These are phyloP conservation scores for Euleptes europaea DNA, from an alignment of 2,113 vertebrate genomes.

Conservation along the genomic window DNA sequence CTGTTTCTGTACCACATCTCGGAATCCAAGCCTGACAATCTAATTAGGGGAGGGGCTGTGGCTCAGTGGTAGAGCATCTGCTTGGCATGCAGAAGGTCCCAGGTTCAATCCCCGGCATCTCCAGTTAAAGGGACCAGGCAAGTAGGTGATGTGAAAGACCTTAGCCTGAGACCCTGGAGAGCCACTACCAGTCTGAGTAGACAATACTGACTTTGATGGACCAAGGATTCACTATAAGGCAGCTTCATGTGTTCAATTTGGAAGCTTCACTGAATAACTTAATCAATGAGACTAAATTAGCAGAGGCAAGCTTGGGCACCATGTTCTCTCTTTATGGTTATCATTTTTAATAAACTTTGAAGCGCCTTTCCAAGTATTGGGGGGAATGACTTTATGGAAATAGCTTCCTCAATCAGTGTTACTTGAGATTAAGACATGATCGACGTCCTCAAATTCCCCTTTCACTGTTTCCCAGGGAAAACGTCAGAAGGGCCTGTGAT, in stretches of 20 bases:
- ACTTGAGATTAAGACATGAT: constrained; percentile 71
- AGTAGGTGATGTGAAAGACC: too few species aligned
- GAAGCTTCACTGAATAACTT: constrained; percentile 78
- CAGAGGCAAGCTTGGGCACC: constrained; percentile 63
- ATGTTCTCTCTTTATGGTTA: constrained; percentile 77
- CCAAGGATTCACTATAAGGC: too few species aligned
- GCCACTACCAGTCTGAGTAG: too few species aligned
- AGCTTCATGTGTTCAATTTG: too few species aligned
- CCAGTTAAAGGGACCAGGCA: too few species aligned
- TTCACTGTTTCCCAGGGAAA: constrained; percentile 68
- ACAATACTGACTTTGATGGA: too few species aligned
- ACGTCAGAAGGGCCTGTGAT: constrained; percentile 59
- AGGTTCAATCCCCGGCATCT: too few species aligned
- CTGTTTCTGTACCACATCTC: constrained; percentile 28
- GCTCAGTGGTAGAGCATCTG: too few species aligned
- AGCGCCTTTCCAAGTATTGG: constrained; percentile 72
- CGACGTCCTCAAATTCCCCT: constrained; percentile 65
- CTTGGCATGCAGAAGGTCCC: too few species aligned
- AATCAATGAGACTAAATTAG: constrained; percentile 76
- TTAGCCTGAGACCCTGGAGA: too few species aligned
- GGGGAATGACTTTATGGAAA: constrained; percentile 66
- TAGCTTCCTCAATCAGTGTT: constrained; percentile 66
- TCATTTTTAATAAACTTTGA: constrained; percentile 78
- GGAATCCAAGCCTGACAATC: constrained; percentile 68
- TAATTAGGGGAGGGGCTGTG: too few species aligned